Percentiles rank a stretch among this genome's conserved stretches.
These are phyloP conservation scores for Axea sp. DNA, from an alignment of 2,888 invertebrate species.

Conservation along the genomic window DNA sequence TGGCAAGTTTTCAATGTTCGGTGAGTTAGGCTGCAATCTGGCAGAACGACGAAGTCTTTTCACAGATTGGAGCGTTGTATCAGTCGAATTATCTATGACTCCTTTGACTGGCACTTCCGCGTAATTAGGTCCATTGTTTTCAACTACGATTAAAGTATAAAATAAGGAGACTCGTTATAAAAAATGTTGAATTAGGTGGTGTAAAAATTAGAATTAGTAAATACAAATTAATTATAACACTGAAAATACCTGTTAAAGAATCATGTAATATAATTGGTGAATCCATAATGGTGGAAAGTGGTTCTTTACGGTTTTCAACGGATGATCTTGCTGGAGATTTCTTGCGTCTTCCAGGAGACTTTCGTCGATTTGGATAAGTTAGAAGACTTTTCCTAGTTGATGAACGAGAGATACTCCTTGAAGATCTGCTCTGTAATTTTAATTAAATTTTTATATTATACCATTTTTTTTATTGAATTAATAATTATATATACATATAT, in stretches of 20 bases:
- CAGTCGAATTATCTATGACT: constrained; percentile 66
- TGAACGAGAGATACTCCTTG: constrained; percentile 68
- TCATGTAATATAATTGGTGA: too few species aligned
- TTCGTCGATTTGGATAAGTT: constrained; percentile 64
- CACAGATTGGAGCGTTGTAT: constrained; percentile 66
- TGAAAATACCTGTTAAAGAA: too few species aligned
- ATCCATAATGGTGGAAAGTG: constrained; percentile 60
- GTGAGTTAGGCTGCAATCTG: constrained; percentile 65
- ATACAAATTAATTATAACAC: too few species aligned
- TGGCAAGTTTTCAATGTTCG: constrained; percentile 72
- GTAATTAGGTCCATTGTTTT: constrained; percentile 65
- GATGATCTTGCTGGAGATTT: constrained; percentile 65
- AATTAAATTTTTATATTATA: background rate
- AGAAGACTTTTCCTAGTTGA: constrained; percentile 70
- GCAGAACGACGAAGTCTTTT: constrained; percentile 71
- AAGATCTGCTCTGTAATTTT: constrained; percentile 62
- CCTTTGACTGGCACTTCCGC: constrained; percentile 69
- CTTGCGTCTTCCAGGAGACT: constrained; percentile 45
- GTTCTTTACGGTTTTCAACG: constrained; percentile 28
- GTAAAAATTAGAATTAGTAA: too few species aligned
- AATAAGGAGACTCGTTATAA: too few species aligned
- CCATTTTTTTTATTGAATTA: too few species aligned
- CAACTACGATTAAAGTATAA: too few species aligned
- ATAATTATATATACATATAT: too few species aligned
- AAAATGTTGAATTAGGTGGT: too few species aligned